Evolutionary conservation across 2,797 vertebrate species (phyloP).

Genomic region (Aeoliscus strigatus): DNA sequence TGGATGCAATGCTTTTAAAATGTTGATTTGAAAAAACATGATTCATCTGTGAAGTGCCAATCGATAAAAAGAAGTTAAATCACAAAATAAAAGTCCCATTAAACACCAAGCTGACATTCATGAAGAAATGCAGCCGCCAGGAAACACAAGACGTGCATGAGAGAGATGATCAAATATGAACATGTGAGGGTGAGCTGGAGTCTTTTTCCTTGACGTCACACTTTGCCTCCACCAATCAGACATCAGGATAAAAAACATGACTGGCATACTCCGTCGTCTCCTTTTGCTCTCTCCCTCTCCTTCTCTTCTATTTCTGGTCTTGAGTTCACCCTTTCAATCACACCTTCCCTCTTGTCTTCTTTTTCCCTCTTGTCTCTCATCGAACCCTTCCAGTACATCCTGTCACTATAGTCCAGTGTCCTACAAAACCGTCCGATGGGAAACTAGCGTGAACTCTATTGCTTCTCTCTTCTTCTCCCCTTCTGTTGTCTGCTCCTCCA

Average conservation of each 20-base stretch:
- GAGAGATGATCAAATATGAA: background rate
- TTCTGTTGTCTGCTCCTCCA: background rate
- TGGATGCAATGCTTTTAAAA: no score
- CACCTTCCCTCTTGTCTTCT: constrained; percentile 13
- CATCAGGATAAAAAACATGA: constrained; percentile 7
- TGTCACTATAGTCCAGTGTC: no score
- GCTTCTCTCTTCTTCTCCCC: constrained; percentile 16
- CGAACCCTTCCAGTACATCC: background rate
- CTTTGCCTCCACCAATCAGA: constrained; percentile 13
- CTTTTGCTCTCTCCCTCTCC: constrained; percentile 12
- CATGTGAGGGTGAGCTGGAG: constrained; percentile 1
- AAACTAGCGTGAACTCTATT: background rate
- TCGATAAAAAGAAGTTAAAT: no score
- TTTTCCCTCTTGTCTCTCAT: background rate
- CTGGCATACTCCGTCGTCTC: constrained; percentile 22
- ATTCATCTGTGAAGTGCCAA: no score
- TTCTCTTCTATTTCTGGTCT: constrained; percentile 31
- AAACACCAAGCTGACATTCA: no score
- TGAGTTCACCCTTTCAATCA: constrained; percentile 10
- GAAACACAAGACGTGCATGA: no score
- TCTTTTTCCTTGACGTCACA: constrained; percentile 21
- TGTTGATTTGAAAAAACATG: no score
- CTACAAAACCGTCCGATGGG: background rate
- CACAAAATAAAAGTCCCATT: no score
- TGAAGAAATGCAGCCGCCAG: no score